Evolutionary conservation across 2,797 vertebrate species (phyloP).

Genomic region (Percopsis omiscomaycus): DNA sequence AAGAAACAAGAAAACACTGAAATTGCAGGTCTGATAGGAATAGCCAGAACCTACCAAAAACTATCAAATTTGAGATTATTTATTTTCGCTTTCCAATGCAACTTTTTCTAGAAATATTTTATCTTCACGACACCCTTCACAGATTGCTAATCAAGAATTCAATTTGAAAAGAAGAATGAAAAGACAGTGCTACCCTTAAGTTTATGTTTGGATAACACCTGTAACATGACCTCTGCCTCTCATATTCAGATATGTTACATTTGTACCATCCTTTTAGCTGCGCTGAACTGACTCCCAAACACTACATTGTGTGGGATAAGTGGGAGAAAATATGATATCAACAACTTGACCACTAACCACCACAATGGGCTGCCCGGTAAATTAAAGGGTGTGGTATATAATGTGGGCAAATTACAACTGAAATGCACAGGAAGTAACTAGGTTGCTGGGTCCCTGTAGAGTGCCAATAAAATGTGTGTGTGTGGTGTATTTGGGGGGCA

Average conservation of each 20-base stretch:
- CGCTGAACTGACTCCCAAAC: slow-evolving; percentile 5
- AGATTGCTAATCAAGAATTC: too few species aligned
- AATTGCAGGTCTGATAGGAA: too few species aligned
- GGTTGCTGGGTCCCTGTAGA: slow-evolving; percentile 17
- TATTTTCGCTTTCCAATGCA: too few species aligned
- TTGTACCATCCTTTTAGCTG: slow-evolving; percentile 16
- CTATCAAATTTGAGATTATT: too few species aligned
- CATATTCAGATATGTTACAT: neutral
- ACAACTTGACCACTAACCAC: slow-evolving; percentile 44
- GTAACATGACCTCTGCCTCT: neutral
- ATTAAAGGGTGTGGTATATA: slow-evolving; percentile 39
- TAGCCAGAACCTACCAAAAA: too few species aligned
- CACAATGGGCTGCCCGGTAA: slow-evolving; percentile 25
- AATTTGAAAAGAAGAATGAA: too few species aligned
- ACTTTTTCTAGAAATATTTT: too few species aligned
- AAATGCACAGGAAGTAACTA: slow-evolving; percentile 25
- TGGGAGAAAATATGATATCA: slow-evolving; percentile 33
- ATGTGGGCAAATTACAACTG: slow-evolving; percentile 15
- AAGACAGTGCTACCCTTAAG: too few species aligned
- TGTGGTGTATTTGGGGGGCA: slow-evolving; percentile 17
- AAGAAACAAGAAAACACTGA: too few species aligned
- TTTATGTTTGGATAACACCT: too few species aligned
- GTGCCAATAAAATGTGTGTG: neutral
- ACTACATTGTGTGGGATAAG: neutral
- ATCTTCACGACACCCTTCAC: too few species aligned